Percentiles rank a stretch among this genome's conserved stretches.
Evolutionary conservation across 2,113 vertebrate genomes (phyloP).

Genomic region (Sardina pilchardus): DNA sequence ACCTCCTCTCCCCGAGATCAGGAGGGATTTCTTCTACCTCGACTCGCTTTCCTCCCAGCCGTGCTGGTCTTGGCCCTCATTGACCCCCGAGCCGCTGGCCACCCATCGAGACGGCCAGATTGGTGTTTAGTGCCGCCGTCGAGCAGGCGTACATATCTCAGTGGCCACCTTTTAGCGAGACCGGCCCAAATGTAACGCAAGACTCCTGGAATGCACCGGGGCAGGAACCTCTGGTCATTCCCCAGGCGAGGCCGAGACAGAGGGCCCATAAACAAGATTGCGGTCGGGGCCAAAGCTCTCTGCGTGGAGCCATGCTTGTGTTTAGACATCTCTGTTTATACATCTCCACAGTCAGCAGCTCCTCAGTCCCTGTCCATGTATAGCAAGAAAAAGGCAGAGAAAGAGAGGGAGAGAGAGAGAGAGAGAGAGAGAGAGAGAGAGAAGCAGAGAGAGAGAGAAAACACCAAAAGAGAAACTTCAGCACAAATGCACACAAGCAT

Average conservation of each 20-base stretch:
- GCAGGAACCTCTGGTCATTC: constrained; percentile 32
- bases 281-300: constrained; percentile 52
- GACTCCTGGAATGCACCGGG: constrained; percentile 57
- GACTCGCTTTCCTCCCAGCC: not conserved
- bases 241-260: not conserved
- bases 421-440: not conserved
- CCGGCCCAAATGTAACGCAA: constrained; percentile 56
- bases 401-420: not conserved
- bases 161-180: constrained; percentile 15
- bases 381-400: not conserved
- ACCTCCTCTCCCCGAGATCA: not conserved
- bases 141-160: constrained; percentile 3
- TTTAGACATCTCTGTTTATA: constrained; percentile 41
- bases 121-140: not conserved
- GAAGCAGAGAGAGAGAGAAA: not conserved
- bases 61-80: not conserved
- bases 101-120: constrained; percentile 18
- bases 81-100: constrained; percentile 27
- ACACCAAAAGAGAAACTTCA: not conserved
- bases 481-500: not conserved
- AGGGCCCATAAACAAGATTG: constrained; percentile 52
- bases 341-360: constrained; percentile 22
- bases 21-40: not conserved
- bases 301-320: constrained; percentile 27
- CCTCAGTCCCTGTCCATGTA: not conserved